Conservation (phyloP, 2,888 invertebrate genomes). For the Metellina segmentata region DNA sequence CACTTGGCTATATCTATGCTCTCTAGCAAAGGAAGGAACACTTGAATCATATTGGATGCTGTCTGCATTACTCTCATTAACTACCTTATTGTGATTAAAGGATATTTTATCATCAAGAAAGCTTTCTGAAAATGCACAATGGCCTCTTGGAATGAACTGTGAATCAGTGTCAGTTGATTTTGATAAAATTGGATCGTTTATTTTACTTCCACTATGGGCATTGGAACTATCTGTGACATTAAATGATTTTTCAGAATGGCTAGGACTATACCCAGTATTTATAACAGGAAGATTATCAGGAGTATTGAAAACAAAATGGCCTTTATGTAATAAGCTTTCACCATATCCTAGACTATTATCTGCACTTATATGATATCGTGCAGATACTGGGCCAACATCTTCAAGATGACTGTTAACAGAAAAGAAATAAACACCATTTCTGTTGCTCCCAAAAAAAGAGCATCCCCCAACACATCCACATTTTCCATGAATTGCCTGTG, state of each 20-base stretch:
- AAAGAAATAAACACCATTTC: slow-evolving; percentile 93
- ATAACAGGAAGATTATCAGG: slow-evolving; percentile 55
- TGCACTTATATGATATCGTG: slow-evolving; percentile 69
- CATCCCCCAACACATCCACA: slow-evolving; percentile 99
- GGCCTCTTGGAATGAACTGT: slow-evolving; percentile 60
- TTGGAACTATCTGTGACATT: slow-evolving; percentile 60
- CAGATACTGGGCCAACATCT: slow-evolving; percentile 56
- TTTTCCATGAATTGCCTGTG: slow-evolving; percentile 82
- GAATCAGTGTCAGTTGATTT: slow-evolving; percentile 62
- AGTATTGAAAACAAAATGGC: slow-evolving; percentile 82
- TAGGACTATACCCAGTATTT: slow-evolving; percentile 59
- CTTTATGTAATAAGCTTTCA: slow-evolving; percentile 93
- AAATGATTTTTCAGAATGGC: slow-evolving; percentile 75
- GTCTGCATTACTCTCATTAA: slow-evolving; percentile 37
- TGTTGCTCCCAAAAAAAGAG: slow-evolving; percentile 94
- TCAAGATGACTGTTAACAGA: slow-evolving; percentile 81
- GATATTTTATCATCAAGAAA: slow-evolving; percentile 67
- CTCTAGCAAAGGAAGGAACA: slow-evolving; percentile 39
- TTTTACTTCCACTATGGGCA: slow-evolving; percentile 52
- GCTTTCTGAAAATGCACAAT: slow-evolving; percentile 70
- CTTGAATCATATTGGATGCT: slow-evolving; percentile 27
- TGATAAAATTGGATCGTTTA: slow-evolving; percentile 51
- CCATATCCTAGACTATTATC: slow-evolving; percentile 87
- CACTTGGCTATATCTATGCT: slow-evolving; percentile 44
- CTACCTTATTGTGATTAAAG: slow-evolving; percentile 47